Evolutionary conservation across 53 echinoderm and acorn worm genomes (phyloP), one percentile per base, ranked within the genome.

Genomic region (Zoroaster sp.): DNA sequence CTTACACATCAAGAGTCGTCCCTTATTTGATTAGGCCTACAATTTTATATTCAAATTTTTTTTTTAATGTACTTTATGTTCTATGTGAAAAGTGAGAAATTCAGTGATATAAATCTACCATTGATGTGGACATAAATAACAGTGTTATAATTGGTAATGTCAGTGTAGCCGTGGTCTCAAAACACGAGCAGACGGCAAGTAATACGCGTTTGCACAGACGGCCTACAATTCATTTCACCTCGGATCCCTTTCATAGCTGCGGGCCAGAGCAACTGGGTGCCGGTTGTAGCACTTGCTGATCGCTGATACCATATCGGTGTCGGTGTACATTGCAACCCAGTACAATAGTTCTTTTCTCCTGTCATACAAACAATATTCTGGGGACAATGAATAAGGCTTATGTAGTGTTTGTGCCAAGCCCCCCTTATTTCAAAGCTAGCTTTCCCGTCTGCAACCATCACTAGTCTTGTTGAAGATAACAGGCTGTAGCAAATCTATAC

Each of bases 331-430:
- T 85, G 85, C 85, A 71, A 18, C 5, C 47, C 72, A 42, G 37
- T 20, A 85, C 71, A 85, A 85, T 66, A 71, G 85, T 85, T 51
- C 85, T 38, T 70, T 79, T 85, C 65, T 70, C 49, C 71, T 36
- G 85, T 49, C 85, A 31, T 47, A 44, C 85, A 85, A 85, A 85
- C 85, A 85, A 46, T 67, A 49, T 85, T 70, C 35, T 35, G 49
- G 70, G 43, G 35, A 71, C 70, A 70, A 85, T 70, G 21, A 40
- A 35, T 8, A 40, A 39, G 17, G 40, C 70, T 85, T 35, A 44
- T 15, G 70, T 42, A 35, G 36, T 71, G 71, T 69, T 70, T 71
- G 20, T 47, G 51, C 35, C 70, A 85, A 51, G 13, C 71, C 85
- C 47, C 70, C 28, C 63, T 28, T 59, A 25, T 59, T 59, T 59